These are phyloP conservation scores for Trissolcus japonicus DNA, from an alignment of 2,888 invertebrate species.

Conservation along the genomic window DNA sequence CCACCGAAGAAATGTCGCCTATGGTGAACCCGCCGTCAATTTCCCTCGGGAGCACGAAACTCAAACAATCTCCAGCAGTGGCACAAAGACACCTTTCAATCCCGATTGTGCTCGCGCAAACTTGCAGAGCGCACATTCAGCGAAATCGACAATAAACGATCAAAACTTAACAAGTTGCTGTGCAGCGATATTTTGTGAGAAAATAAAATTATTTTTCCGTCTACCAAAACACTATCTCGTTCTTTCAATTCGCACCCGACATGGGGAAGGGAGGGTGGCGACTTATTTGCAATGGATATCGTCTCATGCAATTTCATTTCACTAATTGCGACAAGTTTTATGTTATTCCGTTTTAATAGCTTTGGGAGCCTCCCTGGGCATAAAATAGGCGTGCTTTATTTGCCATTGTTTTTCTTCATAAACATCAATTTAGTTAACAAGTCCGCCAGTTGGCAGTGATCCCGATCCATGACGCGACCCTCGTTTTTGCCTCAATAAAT, in stretches of 20 bases:
- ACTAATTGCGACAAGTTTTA: conserved; percentile 52
- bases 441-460: conserved; percentile 37
- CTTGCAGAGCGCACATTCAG: background rate
- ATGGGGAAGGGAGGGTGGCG: background rate
- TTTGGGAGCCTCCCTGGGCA: background rate
- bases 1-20: conserved; percentile 77
- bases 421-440: conserved; percentile 54
- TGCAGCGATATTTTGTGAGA: background rate
- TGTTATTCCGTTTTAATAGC: conserved; percentile 51
- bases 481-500: conserved; percentile 39
- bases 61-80: background rate
- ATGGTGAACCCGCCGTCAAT: conserved; percentile 65
- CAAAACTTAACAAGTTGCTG: background rate
- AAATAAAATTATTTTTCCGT: background rate
- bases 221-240: background rate
- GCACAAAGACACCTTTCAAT: conserved; percentile 4
- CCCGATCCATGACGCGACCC: conserved; percentile 27
- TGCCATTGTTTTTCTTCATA: conserved; percentile 52
- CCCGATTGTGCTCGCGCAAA: background rate
- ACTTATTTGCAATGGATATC: conserved; percentile 36
- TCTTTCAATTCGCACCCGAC: too few relatives aligned
- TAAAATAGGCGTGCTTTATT: conserved; percentile 36
- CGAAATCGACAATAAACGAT: conserved; percentile 4
- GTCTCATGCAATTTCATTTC: conserved; percentile 53
- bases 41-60: background rate